Conservation (phyloP, 2,113 vertebrate species). For the Pachypanchax playfairii region DNA sequence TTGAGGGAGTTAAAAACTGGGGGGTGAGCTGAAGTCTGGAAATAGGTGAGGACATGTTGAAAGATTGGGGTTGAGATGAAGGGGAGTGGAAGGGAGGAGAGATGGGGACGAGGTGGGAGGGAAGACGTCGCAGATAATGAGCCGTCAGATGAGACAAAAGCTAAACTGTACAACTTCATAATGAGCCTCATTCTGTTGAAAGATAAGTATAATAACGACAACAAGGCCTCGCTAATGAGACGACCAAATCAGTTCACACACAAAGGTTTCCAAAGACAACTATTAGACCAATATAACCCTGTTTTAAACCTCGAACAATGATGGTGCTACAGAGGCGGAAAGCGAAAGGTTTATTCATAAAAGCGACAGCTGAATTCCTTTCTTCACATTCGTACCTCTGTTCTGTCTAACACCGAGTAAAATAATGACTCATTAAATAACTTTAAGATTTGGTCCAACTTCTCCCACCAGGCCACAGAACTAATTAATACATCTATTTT, state of each 20-base stretch:
- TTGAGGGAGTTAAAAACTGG: no score
- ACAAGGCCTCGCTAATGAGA: slow-evolving; percentile 38
- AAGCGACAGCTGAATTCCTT: neutral
- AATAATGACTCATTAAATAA: slow-evolving; percentile 21
- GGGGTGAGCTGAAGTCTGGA: neutral
- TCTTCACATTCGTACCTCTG: slow-evolving; percentile 1
- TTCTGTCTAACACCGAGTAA: slow-evolving; percentile 18
- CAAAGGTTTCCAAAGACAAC: slow-evolving; percentile 23
- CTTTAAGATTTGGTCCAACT: neutral
- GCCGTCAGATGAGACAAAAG: slow-evolving; percentile 59
- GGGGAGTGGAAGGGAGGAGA: neutral
- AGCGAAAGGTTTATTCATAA: slow-evolving; percentile 33
- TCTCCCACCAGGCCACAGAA: neutral
- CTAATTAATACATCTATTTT: neutral
- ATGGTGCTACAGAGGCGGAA: slow-evolving; percentile 2
- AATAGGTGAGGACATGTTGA: slow-evolving; percentile 7
- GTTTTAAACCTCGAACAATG: slow-evolving; percentile 45
- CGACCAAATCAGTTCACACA: slow-evolving; percentile 12
- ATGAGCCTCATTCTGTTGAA: slow-evolving; percentile 41
- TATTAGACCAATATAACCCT: slow-evolving; percentile 17
- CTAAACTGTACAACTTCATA: slow-evolving; percentile 54
- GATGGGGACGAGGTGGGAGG: slow-evolving; percentile 25
- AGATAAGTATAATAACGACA: slow-evolving; percentile 45
- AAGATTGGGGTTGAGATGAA: slow-evolving; percentile 6
- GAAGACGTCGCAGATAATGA: slow-evolving; percentile 48